phyloP scores from a whole-genome alignment of 2,888 invertebrate genomes.

The Leptothorax acervorum region DNA sequence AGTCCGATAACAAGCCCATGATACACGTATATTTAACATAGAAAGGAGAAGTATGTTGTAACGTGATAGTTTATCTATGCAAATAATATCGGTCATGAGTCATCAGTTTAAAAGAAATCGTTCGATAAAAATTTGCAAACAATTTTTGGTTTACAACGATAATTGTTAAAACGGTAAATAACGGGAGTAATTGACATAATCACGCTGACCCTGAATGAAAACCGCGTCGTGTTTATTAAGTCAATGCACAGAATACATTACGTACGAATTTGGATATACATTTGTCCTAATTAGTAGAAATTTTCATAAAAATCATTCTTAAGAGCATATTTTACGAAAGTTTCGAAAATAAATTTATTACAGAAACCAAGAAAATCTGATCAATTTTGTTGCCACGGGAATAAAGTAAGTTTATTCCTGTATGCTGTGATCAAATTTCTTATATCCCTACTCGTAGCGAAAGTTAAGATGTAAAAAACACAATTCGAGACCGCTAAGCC shows the following conservation, averaged over 20 bases:
- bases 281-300: not conserved
- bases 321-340: not conserved
- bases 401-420: not conserved
- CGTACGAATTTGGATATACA: not conserved
- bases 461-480: not conserved
- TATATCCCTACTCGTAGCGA: not conserved
- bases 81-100: conserved; percentile 10
- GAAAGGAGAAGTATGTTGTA: conserved; percentile 3
- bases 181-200: not conserved
- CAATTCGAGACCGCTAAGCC: not conserved
- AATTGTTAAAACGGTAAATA: not conserved
- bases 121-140: not conserved
- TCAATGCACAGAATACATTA: not conserved
- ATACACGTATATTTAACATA: not conserved
- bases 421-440: not conserved
- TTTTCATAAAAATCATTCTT: not conserved
- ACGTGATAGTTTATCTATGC: conserved; percentile 19
- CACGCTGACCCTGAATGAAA: not conserved
- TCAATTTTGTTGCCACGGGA: not conserved
- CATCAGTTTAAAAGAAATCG: not conserved
- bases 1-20: not conserved
- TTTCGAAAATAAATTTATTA: conserved; percentile 11
- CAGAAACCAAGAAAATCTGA: not conserved
- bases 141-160: conserved; percentile 9
- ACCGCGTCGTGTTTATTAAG: not conserved